Conservation (phyloP, 1,140 invertebrate species). For the Macrobrachium rosenbergii region DNA sequence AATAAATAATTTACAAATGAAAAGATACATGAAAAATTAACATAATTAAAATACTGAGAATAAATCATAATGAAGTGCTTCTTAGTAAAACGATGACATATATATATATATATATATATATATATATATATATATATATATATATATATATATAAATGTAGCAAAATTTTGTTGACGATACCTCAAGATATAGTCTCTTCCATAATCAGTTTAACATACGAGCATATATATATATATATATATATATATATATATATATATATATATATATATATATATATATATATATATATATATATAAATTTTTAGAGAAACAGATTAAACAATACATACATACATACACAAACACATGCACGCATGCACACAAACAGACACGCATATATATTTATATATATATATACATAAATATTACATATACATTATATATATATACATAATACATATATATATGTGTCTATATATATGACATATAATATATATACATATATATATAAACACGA, state of each 20-base stretch:
- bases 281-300: conserved; percentile 11
- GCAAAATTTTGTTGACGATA: too few species aligned
- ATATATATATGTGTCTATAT: too few species aligned
- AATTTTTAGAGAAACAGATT: too few species aligned
- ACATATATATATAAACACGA: not conserved
- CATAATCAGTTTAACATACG: too few species aligned
- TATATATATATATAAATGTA: not conserved
- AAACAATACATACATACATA: not conserved
- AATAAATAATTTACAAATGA: too few species aligned
- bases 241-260: conserved; percentile 6
- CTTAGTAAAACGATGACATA: not conserved
- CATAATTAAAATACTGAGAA: too few species aligned
- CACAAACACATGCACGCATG: too few species aligned
- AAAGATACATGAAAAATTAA: too few species aligned
- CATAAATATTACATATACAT: too few species aligned
- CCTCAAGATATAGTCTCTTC: too few species aligned
- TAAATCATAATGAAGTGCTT: too few species aligned
- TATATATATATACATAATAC: not conserved
- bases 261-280: conserved; percentile 9
- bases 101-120: conserved; percentile 22
- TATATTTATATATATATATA: not conserved
- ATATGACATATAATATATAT: too few species aligned
- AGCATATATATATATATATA: not conserved
- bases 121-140: conserved; percentile 20
- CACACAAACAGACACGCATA: not conserved